Evolutionary conservation across 1,140 invertebrate species (phyloP).

Genomic region (Stegodyphus dumicola): DNA sequence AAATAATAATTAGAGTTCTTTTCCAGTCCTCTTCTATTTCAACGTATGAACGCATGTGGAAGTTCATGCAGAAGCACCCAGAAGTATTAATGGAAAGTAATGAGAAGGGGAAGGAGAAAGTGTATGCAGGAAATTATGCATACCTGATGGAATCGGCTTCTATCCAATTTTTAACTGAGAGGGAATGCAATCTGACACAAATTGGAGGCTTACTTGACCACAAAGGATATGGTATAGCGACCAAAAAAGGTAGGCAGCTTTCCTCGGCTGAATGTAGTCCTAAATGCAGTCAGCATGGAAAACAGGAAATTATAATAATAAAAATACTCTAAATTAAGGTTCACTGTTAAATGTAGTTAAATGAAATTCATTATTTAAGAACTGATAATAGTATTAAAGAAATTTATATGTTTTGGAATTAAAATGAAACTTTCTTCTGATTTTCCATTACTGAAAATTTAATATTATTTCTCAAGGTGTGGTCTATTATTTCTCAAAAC

Average conservation of each 20-base stretch:
- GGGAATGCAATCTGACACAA: slow-evolving; percentile 81
- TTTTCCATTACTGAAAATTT: too few species aligned
- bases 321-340: too few species aligned
- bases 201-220: slow-evolving; percentile 80
- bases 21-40: slow-evolving; percentile 88
- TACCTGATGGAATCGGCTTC: slow-evolving; percentile 88
- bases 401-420: too few species aligned
- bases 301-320: too few species aligned
- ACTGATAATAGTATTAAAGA: too few species aligned
- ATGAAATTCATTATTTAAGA: too few species aligned
- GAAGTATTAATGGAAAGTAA: slow-evolving; percentile 84
- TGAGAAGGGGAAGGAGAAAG: slow-evolving; percentile 86
- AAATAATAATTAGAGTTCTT: neutral
- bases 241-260: slow-evolving; percentile 80
- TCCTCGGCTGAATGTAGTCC: too few species aligned
- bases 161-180: slow-evolving; percentile 81
- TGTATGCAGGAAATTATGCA: slow-evolving; percentile 78
- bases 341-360: too few species aligned
- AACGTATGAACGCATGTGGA: slow-evolving; percentile 83
- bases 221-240: slow-evolving; percentile 83
- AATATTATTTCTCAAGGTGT: too few species aligned
- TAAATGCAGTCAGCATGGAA: too few species aligned
- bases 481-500: too few species aligned
- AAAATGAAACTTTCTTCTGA: too few species aligned
- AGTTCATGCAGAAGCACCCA: slow-evolving; percentile 83